Evolutionary conservation across 2,113 vertebrate genomes (phyloP), one percentile per base, ranked within the genome.

Genomic region (Trogon surrucura): DNA sequence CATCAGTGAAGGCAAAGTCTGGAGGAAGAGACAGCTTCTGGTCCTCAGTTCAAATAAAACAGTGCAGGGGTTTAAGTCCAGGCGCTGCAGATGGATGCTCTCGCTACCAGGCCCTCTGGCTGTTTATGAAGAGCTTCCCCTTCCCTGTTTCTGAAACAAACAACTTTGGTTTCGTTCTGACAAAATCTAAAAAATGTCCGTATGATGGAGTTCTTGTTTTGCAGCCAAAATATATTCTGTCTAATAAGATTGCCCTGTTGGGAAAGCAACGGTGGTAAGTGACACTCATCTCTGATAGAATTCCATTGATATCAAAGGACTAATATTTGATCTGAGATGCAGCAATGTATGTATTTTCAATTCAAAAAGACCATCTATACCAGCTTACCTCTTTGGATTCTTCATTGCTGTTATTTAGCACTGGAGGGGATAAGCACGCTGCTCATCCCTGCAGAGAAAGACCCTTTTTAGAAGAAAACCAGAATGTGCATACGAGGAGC

Each of bases 31-130:
- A 11, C 17, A 30, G 21, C 4, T 22, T 50, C 22, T 8, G 29
- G 65, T 48, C 47, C 47, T 44, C 0, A 0, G 34, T 64, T 70
- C 65, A 48, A 26, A 53, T 45, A 62, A 51, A 80, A 12, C 45
- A 22, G 85, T 48, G 27, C 26, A 32, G 70, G 80, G 70, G 30
- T 61, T 48, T 38, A 11, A 36, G 32, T 7, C n/a, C 54, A 26
- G n/a, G 3, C 12, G 0, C 5, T 16, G 32, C 50, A 47, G 48
- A 36, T 6, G 34, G n/a, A 23, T 10, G 13, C n/a, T 74, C 29
- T 50, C 20, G 0, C 23, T 51, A 5, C 25, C 4, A 14, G 34
- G 32, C 73, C 58, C 85, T 41, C 44, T 41, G 81, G 34, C 72
- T 57, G 32, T 38, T 65, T 27, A 3, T 30, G 38, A 20, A 16